Base-by-base conservation (phyloP, 2,113 vertebrate species). In the Peromyscus maniculatus region DNA sequence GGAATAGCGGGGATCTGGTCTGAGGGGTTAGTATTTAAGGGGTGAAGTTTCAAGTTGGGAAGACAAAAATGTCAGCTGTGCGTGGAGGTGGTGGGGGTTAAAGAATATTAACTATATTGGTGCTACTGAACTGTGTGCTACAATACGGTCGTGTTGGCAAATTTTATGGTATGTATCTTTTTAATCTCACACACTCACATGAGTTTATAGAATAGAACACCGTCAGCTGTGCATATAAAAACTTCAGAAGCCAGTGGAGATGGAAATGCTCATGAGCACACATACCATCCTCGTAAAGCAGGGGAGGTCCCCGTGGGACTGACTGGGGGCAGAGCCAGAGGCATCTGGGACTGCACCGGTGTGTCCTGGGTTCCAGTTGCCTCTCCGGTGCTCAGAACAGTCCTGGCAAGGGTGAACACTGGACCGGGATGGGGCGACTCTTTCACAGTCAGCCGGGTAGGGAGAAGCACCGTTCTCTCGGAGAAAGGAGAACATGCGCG, bases 401-500 rank as follows among this genome's bases (percentile, higher is more conserved):
- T 69, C 55, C 89, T 90, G 95, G 93, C 15, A 3, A 33, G 66
- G 33, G 10, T 0, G 0, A 39, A 24, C 28, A 10, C 84, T 55
- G 80, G 91, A 43, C 84, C 5, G 1, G 2, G 93, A 21, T 24
- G 52, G 13, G 80, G 93, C 21, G 33, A 57, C 28, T 46, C 93
- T 91, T 80, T 94, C 92, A 89, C 96, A 89, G 97, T 78, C 49
- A 69, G 87, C 24, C 67, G 91, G 97, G 49, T 86, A 72, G 86
- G 80, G 92, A 92, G 97, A 79, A 89, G 89, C 91, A 77, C 91
- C 87, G 94, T 64, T 94, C 79, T 94, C 89, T 91, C 74, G 0
- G 93, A 96, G 96, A 92, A 96, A 79, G 4, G 95, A 88, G 96
- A 96, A 94, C 97, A 95, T 74, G 93, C 96, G 94, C 93, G 36